Base-by-base conservation (phyloP, 2,797 vertebrate species). In the Lutjanus argentimaculatus region DNA sequence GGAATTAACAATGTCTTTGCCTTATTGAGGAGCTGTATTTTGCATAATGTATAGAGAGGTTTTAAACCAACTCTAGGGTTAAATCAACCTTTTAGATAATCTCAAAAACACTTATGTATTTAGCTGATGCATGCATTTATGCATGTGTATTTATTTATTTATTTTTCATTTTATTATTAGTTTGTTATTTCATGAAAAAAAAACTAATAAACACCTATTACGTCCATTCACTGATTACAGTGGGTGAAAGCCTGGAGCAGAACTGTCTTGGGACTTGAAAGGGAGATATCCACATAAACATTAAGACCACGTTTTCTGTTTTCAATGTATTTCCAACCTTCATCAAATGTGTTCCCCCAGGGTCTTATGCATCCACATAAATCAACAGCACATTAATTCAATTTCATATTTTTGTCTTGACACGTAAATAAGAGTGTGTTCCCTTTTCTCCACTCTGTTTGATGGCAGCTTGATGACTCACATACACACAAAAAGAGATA, bases 321-420 rank as follows among this genome's bases (percentile, higher is more conserved):
- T 78, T 86, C 64, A 69, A 49, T 79, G 71, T 56, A 76, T 80
- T 90, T 91, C 72, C 55, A 85, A 75, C 64, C 85, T 89, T 84
- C 85, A 92, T 91, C 75, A 88, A 92, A 89, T 73, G 52, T 67
- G 36, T 79, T 88, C 86, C 93, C 87, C 66, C 40, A 21, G 88
- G 90, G 78, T 80, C 19, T 72, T 81, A 67, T 42, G 85, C 85
- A 75, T 80, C 81, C 85, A 89, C 86, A 94, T 92, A 93, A 93
- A 94, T 94, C 92, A 93, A 87, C 79, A 88, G 61, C 85, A 89
- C 87, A 88, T 91, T 92, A 89, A 91, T 93, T 92, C 67, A 89
- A 92, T 94, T 91, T 91, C 48, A 79, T 63, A 77, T 88, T 90
- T 85, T 85, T 84, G 66, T 91, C 83, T 72, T 89, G 88, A 88